These are phyloP conservation scores for Elaeidobius kamerunicus DNA, from an alignment of 2,888 invertebrate genomes.

Conservation along the genomic window DNA sequence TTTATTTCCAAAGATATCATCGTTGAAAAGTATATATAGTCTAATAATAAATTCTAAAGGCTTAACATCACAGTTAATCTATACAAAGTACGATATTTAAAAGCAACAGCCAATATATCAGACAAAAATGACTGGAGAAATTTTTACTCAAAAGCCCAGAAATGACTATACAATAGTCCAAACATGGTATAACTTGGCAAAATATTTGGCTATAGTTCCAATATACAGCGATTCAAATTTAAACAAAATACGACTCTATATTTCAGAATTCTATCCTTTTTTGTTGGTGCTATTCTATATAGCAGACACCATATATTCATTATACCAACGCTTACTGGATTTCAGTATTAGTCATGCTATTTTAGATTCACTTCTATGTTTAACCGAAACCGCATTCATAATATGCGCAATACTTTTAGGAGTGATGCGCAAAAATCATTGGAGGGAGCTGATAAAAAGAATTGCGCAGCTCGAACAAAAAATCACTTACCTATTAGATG, in stretches of 20 bases:
- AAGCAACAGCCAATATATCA: too few relatives aligned
- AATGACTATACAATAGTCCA: slow-evolving; percentile 9
- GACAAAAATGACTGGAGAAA: not conserved
- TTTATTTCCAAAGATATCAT: too few relatives aligned
- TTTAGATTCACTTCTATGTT: slow-evolving; percentile 18
- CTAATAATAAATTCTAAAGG: too few relatives aligned
- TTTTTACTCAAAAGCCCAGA: not conserved
- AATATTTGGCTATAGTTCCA: slow-evolving; percentile 14
- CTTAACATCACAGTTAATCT: too few relatives aligned
- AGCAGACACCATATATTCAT: slow-evolving; percentile 16
- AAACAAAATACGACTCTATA: not conserved
- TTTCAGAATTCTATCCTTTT: slow-evolving; percentile 11
- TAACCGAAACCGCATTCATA: slow-evolving; percentile 17
- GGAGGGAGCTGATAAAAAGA: slow-evolving; percentile 16
- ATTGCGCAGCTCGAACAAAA: slow-evolving; percentile 11
- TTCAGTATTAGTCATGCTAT: slow-evolving; percentile 22
- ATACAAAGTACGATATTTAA: too few relatives aligned
- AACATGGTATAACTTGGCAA: slow-evolving; percentile 15
- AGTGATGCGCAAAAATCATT: slow-evolving; percentile 7
- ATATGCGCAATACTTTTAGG: slow-evolving; percentile 15
- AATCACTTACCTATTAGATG: slow-evolving; percentile 1
- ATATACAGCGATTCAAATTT: not conserved
- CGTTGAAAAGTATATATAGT: too few relatives aligned
- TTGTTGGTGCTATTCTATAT: slow-evolving; percentile 12
- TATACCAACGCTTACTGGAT: slow-evolving; percentile 11